phyloP scores from a whole-genome alignment of 2,888 invertebrate species.

The Phrixothrix hirtus region DNA sequence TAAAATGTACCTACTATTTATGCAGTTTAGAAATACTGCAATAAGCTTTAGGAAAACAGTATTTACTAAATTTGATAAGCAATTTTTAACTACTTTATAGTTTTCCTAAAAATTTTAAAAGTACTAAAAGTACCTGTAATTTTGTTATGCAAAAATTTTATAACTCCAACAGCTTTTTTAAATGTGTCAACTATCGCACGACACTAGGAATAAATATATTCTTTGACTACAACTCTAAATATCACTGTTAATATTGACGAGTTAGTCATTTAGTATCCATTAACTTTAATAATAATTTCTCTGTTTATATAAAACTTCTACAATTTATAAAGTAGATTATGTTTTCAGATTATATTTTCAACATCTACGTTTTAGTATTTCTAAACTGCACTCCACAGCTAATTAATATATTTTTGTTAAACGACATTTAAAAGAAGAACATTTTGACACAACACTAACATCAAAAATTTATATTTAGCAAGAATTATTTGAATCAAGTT shows the following conservation, averaged over 20 bases:
- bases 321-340: constrained; percentile 4
- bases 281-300: background rate
- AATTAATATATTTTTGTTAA: too few relatives aligned
- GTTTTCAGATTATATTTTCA: constrained; percentile 2
- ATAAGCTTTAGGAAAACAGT: background rate
- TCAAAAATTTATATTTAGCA: too few relatives aligned
- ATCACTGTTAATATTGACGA: constrained; percentile 29
- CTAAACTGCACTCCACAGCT: constrained; percentile 16
- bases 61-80: background rate
- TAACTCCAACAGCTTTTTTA: too few relatives aligned
- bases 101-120: constrained; percentile 5
- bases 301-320: constrained; percentile 4
- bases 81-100: too few relatives aligned
- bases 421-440: background rate
- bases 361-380: constrained; percentile 14
- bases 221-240: constrained; percentile 14
- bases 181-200: too few relatives aligned
- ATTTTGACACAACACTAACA: too few relatives aligned
- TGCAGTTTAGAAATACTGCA: constrained; percentile 19
- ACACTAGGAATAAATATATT: background rate
- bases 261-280: constrained; percentile 9
- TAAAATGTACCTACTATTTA: constrained; percentile 3
- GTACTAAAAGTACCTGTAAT: too few relatives aligned
- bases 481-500: too few relatives aligned
- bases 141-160: too few relatives aligned